These are phyloP conservation scores for Ditula angustiorana DNA, from an alignment of 2,888 invertebrate species.

Conservation along the genomic window DNA sequence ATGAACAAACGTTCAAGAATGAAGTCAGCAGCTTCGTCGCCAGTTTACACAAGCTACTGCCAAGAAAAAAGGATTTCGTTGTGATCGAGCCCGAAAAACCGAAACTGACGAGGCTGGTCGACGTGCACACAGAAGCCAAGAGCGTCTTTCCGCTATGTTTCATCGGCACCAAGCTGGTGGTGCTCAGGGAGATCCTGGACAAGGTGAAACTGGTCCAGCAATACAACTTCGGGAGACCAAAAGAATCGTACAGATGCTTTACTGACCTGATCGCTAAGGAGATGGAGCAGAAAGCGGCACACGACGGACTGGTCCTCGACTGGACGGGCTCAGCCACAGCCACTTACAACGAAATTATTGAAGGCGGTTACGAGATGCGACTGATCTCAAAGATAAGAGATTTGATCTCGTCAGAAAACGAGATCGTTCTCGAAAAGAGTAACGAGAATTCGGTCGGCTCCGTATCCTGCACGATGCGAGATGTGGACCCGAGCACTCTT, in stretches of 20 bases:
- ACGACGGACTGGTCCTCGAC: slow-evolving; percentile 70
- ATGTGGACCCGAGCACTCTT: slow-evolving; percentile 72
- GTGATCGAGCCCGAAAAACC: slow-evolving; percentile 57
- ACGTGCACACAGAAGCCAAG: slow-evolving; percentile 75
- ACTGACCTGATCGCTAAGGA: slow-evolving; percentile 72
- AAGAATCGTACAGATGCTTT: slow-evolving; percentile 68
- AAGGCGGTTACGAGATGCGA: slow-evolving; percentile 65
- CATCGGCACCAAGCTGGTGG: slow-evolving; percentile 69
- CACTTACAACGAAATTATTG: slow-evolving; percentile 66
- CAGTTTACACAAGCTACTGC: slow-evolving; percentile 70
- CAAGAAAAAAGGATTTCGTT: slow-evolving; percentile 71
- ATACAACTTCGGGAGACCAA: slow-evolving; percentile 73
- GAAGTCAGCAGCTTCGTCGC: slow-evolving; percentile 72
- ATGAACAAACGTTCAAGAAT: slow-evolving; percentile 71
- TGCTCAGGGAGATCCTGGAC: slow-evolving; percentile 70
- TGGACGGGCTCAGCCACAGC: slow-evolving; percentile 74
- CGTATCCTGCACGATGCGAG: slow-evolving; percentile 64
- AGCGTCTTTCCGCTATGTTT: slow-evolving; percentile 77
- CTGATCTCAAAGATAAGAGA: slow-evolving; percentile 74
- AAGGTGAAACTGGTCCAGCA: slow-evolving; percentile 75
- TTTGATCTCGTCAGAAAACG: slow-evolving; percentile 75
- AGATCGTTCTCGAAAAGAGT: slow-evolving; percentile 69
- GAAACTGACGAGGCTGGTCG: slow-evolving; percentile 63
- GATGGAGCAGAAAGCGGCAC: slow-evolving; percentile 61
- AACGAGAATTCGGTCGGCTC: slow-evolving; percentile 64